These are phyloP conservation scores for Hippolais icterina DNA, from an alignment of 2,113 vertebrate genomes.

Conservation along the genomic window DNA sequence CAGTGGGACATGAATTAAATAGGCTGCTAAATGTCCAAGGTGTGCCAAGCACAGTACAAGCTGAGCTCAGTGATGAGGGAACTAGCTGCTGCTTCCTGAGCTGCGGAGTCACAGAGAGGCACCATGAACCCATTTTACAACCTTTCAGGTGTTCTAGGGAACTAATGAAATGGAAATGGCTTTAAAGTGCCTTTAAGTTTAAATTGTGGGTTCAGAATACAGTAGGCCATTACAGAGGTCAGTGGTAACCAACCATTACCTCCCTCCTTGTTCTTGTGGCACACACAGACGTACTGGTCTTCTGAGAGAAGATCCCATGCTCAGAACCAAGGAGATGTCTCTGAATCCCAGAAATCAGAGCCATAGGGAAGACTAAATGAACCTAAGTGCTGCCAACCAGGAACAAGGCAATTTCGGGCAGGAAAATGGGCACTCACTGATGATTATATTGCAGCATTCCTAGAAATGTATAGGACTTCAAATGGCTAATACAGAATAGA, in stretches of 20 bases:
- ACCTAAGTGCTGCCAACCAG: neutral
- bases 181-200: neutral
- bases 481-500: neutral
- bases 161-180: neutral
- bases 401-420: neutral
- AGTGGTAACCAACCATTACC: neutral
- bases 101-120: neutral
- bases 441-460: neutral
- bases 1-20: neutral
- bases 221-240: neutral
- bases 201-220: neutral
- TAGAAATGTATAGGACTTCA: fast-evolving
- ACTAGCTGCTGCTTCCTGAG: neutral
- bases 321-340: neutral
- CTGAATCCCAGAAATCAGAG: neutral
- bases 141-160: neutral
- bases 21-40: too few relatives aligned
- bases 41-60: neutral
- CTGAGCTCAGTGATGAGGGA: neutral
- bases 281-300: fast-evolving
- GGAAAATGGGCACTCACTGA: neutral
- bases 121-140: neutral
- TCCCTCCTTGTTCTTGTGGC: fast-evolving
- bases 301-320: neutral
- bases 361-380: neutral